Percentiles rank a stretch among this genome's conserved stretches.
These are phyloP conservation scores for Martes martes DNA, from an alignment of 2,113 vertebrate genomes.

Conservation along the genomic window DNA sequence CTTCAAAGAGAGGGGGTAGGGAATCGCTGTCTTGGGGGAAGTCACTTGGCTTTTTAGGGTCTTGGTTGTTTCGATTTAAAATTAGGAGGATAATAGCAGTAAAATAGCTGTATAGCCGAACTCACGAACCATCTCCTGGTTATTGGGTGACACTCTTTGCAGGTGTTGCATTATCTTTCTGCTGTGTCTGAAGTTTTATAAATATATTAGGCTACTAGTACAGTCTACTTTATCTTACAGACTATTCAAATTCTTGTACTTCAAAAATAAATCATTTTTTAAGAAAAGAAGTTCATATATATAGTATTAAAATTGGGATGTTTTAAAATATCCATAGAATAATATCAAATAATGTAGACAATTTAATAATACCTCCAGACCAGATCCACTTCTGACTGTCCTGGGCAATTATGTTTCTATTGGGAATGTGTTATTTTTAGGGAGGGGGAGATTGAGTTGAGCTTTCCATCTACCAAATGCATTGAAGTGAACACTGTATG, in stretches of 20 bases:
- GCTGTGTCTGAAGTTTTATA: background rate
- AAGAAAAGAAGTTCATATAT: background rate
- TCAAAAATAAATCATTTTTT: background rate
- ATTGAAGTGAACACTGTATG: background rate
- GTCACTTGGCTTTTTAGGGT: background rate
- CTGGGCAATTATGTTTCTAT: background rate
- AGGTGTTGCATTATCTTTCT: background rate
- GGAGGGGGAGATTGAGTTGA: background rate
- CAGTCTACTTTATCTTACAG: slow-evolving; percentile 15
- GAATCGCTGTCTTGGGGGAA: background rate
- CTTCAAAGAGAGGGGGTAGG: background rate
- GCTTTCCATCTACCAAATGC: background rate
- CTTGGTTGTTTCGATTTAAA: background rate
- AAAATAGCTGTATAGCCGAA: background rate
- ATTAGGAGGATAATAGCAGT: background rate
- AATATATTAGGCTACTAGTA: background rate
- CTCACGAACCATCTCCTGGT: background rate
- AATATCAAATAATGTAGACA: background rate
- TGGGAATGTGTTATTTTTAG: background rate
- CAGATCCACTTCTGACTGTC: background rate
- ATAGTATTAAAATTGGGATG: background rate
- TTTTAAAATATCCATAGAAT: background rate
- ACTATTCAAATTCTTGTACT: background rate
- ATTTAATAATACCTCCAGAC: background rate
- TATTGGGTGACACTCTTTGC: background rate